Percentiles rank a stretch among this genome's conserved stretches.
These are phyloP conservation scores for Drosophila persimilis DNA, from an alignment of 1,140 invertebrate species.

Conservation along the genomic window DNA sequence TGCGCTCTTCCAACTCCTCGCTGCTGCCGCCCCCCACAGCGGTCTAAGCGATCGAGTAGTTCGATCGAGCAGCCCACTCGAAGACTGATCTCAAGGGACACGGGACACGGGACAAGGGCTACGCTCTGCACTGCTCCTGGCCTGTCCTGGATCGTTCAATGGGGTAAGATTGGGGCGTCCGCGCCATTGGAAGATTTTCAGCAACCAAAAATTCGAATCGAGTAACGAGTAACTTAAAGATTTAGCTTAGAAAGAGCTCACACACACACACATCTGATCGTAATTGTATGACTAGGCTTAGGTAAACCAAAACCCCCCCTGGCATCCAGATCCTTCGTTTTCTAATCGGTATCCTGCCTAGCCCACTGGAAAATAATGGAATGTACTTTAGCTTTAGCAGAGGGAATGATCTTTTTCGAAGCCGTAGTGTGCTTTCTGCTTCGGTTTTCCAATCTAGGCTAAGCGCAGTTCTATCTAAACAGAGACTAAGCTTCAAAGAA, in stretches of 20 bases:
- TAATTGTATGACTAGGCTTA: conserved; percentile 11
- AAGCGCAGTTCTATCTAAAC: conserved; percentile 30
- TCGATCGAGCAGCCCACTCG: conserved; percentile 1
- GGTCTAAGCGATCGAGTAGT: conserved; percentile 48
- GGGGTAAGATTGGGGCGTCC: not conserved
- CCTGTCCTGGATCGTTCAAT: not conserved
- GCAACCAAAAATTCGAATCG: conserved; percentile 54
- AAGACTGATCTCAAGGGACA: conserved; percentile 45
- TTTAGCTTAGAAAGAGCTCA: conserved; percentile 17
- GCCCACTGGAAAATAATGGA: conserved; percentile 26
- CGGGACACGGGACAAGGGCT: not conserved
- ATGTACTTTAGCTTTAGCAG: conserved; percentile 5
- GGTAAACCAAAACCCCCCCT: conserved; percentile 15
- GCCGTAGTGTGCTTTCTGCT: no score
- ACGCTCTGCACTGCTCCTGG: no score
- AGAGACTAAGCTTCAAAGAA: conserved; percentile 52
- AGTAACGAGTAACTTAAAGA: conserved; percentile 29
- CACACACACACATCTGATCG: conserved; percentile 9
- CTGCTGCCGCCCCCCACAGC: conserved; percentile 83
- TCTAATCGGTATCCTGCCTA: conserved; percentile 4
- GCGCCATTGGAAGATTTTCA: conserved; percentile 20
- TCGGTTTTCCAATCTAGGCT: conserved; percentile 9
- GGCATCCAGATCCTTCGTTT: conserved; percentile 26
- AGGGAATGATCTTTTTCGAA: no score
- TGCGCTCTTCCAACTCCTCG: conserved; percentile 85